Percentiles rank a stretch among this genome's conserved stretches.
Evolutionary conservation across 2,113 vertebrate genomes (phyloP).

Genomic region (Todiramphus chloris): DNA sequence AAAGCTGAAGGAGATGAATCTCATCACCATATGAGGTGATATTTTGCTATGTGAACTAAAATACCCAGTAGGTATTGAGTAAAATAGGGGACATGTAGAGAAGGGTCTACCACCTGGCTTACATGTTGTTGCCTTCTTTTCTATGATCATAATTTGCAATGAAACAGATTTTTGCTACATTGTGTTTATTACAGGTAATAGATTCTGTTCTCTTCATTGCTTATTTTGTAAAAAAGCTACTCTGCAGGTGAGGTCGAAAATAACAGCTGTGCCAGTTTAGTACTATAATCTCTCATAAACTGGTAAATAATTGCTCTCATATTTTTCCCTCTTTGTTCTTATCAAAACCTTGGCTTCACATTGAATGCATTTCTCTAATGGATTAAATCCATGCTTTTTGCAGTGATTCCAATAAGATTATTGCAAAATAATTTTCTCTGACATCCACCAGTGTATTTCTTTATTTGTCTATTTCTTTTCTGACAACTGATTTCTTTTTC

Average conservation of each 20-base stretch:
- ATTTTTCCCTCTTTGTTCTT: neutral
- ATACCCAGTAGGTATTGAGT: neutral
- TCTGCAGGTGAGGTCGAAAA: neutral
- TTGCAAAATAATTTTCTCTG: neutral
- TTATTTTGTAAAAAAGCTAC: neutral
- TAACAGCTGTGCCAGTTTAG: neutral
- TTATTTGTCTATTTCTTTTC: conserved; percentile 12
- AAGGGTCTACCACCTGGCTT: neutral
- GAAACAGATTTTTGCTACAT: neutral
- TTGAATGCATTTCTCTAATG: neutral
- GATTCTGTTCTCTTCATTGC: neutral
- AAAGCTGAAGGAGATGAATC: neutral
- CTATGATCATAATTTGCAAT: neutral
- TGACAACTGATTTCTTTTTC: neutral
- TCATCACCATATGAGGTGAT: neutral
- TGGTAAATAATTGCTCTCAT: neutral
- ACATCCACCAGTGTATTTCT: neutral
- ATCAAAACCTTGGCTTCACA: neutral
- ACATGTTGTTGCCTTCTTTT: neutral
- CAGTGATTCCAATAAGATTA: neutral
- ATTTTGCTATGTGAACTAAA: neutral
- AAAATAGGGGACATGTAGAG: neutral
- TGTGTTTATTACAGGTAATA: neutral
- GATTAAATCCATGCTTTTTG: neutral
- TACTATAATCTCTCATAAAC: neutral